Conservation (phyloP, 2,113 vertebrate species). For the Nicator chloris region DNA sequence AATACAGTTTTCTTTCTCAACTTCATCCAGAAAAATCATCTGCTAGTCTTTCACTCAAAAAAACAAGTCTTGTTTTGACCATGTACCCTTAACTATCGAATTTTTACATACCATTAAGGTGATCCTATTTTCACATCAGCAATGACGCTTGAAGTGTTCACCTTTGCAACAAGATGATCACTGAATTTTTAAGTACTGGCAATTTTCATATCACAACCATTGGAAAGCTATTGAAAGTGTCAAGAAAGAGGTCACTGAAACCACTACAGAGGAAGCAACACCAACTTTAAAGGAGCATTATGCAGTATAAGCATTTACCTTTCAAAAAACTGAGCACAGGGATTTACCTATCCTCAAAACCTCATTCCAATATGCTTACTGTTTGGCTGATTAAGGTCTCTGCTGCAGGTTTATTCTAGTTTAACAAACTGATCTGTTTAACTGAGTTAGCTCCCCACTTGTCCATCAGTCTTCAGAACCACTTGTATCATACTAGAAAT, state of each 20-base stretch:
- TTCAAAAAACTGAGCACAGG: background rate
- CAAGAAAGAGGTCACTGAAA: background rate
- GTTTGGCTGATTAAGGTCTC: background rate
- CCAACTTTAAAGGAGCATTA: background rate
- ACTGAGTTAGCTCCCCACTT: background rate
- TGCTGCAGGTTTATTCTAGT: background rate
- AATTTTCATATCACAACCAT: background rate
- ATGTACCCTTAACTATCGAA: background rate
- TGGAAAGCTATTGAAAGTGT: background rate
- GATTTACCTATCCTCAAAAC: background rate
- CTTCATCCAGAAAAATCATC: background rate
- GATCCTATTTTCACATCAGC: background rate
- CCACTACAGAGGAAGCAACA: background rate
- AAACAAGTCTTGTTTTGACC: background rate
- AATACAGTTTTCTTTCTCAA: background rate
- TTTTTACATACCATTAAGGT: background rate
- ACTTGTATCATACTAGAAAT: background rate
- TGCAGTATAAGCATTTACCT: background rate
- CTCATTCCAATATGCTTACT: background rate
- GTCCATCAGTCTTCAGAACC: background rate
- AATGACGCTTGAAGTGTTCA: background rate
- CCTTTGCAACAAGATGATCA: background rate
- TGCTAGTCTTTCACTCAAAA: background rate
- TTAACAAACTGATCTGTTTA: background rate
- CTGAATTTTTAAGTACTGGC: background rate